Conservation (phyloP, 2,888 invertebrate genomes). For the Osedax frankpressi region DNA sequence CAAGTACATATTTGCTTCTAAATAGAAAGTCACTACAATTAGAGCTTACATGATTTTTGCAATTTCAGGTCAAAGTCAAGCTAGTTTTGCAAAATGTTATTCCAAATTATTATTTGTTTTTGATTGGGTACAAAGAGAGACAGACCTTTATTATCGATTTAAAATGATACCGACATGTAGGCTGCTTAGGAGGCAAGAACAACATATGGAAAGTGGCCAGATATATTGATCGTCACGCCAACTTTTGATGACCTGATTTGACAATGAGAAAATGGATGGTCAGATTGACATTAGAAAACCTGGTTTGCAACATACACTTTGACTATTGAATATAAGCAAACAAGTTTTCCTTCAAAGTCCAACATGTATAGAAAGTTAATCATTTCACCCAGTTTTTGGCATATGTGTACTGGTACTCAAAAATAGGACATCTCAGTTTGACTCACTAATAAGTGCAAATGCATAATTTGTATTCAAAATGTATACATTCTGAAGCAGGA, state of each 20-base stretch:
- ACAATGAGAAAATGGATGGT: not conserved
- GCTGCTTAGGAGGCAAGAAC: not conserved
- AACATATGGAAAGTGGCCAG: not conserved
- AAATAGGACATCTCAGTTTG: too few species aligned
- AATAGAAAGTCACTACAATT: not conserved
- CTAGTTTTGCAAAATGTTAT: not conserved
- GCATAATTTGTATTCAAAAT: too few species aligned
- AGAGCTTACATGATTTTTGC: not conserved
- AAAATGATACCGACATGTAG: not conserved
- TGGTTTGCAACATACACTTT: not conserved
- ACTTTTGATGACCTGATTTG: not conserved
- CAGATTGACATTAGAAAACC: not conserved
- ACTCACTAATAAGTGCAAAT: too few species aligned
- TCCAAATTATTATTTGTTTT: not conserved
- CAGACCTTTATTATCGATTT: not conserved
- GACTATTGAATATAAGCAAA: too few species aligned
- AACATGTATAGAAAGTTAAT: too few species aligned
- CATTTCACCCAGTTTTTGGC: too few species aligned
- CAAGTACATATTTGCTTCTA: not conserved
- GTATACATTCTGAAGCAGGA: too few species aligned
- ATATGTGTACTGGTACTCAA: too few species aligned
- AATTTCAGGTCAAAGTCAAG: constrained; percentile 1
- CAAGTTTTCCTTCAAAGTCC: too few species aligned
- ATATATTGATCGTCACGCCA: not conserved
- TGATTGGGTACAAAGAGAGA: not conserved